These are phyloP conservation scores for Hesperophylax magnus DNA, from an alignment of 1,140 invertebrate species.

Conservation along the genomic window DNA sequence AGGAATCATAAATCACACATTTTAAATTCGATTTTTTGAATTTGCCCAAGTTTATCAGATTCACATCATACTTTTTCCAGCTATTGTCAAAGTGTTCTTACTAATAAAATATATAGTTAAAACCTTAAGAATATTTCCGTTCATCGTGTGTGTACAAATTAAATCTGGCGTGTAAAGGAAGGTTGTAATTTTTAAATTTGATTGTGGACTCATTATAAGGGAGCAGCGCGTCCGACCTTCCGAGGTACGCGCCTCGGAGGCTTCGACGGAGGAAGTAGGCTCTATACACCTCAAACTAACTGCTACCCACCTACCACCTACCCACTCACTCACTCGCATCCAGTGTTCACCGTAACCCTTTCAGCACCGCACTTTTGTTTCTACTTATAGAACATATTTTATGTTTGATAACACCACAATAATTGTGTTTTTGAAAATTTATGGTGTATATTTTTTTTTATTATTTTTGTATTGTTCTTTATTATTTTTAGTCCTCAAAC, in stretches of 20 bases:
- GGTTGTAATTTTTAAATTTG: conserved; percentile 43
- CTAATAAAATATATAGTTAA: background rate
- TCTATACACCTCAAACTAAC: background rate
- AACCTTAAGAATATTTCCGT: background rate
- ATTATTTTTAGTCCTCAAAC: too few relatives aligned
- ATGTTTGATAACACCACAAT: too few relatives aligned
- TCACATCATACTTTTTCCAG: background rate
- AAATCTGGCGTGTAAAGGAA: conserved; percentile 17
- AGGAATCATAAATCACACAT: too few relatives aligned
- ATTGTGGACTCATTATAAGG: conserved; percentile 40
- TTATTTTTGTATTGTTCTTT: too few relatives aligned
- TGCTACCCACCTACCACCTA: background rate
- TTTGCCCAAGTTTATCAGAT: too few relatives aligned
- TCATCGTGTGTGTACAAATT: background rate
- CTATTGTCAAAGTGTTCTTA: background rate
- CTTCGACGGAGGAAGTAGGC: background rate
- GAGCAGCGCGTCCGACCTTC: conserved; percentile 21
- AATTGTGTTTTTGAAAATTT: too few relatives aligned
- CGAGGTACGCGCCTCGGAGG: conserved; percentile 13
- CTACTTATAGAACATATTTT: too few relatives aligned
- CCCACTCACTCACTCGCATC: too few relatives aligned
- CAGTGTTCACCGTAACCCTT: too few relatives aligned
- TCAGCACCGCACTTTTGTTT: too few relatives aligned
- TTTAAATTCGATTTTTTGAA: too few relatives aligned
- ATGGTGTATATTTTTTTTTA: too few relatives aligned